Evolutionary conservation across 2,113 vertebrate genomes (phyloP).

Genomic region (Forbesichthys papilliferus): DNA sequence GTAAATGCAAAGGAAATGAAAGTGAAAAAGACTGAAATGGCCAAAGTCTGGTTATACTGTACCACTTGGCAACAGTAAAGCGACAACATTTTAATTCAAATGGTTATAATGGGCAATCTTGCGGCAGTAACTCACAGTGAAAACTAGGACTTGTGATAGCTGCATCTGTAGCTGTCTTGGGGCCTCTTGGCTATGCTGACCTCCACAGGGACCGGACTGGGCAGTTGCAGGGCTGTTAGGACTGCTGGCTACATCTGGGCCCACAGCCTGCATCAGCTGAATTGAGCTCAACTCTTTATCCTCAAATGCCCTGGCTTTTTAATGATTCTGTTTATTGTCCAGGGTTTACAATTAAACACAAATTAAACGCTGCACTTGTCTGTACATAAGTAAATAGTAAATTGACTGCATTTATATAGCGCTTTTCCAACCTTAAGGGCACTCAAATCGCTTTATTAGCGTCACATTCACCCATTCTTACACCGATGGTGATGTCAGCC

Average conservation of each 20-base stretch:
- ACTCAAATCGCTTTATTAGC: too few species aligned
- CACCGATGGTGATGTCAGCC: too few species aligned
- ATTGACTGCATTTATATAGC: too few species aligned
- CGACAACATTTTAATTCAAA: background rate
- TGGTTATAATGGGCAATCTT: background rate
- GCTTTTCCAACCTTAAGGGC: too few species aligned
- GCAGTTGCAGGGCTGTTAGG: conserved; percentile 1
- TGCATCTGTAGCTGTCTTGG: conserved; percentile 15
- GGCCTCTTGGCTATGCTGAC: background rate
- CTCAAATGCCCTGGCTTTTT: conserved; percentile 12
- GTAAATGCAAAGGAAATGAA: too few species aligned
- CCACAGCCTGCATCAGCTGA: background rate
- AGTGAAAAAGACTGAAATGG: too few species aligned
- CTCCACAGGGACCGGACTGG: conserved; percentile 6
- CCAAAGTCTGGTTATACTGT: too few species aligned
- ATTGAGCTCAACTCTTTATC: conserved; percentile 20
- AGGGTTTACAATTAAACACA: background rate
- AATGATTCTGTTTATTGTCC: background rate
- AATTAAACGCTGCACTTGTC: background rate
- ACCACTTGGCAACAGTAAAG: too few species aligned
- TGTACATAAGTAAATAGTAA: too few species aligned
- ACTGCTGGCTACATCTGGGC: conserved; percentile 15
- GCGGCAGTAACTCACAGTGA: conserved; percentile 1
- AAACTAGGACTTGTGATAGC: background rate
- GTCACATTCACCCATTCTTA: too few species aligned